A percentile compares a stretch with the other conserved stretches of the same genome.
Evolutionary conservation across 2,797 vertebrate genomes (phyloP).

Genomic region (Eidolon dupreanum): DNA sequence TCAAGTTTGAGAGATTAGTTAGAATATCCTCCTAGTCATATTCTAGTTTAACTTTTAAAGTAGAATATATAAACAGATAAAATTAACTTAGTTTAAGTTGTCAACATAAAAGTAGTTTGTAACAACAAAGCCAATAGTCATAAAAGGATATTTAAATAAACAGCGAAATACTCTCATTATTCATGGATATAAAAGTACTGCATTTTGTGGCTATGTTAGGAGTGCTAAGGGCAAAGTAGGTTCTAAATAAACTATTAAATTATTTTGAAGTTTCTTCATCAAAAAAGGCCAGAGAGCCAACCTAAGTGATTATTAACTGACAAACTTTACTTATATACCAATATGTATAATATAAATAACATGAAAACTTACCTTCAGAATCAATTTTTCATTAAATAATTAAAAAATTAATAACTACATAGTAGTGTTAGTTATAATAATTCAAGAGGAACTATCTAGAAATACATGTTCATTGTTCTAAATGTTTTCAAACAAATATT

Average conservation of each 20-base stretch:
- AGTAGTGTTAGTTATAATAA: neutral
- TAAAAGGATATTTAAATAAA: neutral
- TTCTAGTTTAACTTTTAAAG: conserved; percentile 9
- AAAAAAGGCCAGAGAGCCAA: neutral
- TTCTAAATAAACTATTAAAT: neutral
- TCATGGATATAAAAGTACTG: neutral
- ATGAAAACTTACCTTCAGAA: neutral
- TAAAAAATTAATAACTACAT: neutral
- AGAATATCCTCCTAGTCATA: neutral
- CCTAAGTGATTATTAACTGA: neutral
- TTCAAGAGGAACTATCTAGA: neutral
- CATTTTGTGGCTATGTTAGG: neutral
- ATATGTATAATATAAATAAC: neutral
- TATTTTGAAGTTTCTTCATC: neutral
- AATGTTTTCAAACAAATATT: neutral
- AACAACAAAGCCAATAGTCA: neutral
- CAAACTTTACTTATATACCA: neutral
- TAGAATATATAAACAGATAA: neutral
- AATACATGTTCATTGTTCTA: neutral
- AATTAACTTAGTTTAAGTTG: neutral
- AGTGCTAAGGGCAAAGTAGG: neutral
- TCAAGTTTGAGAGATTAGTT: neutral
- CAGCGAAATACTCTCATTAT: neutral
- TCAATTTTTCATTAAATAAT: neutral
- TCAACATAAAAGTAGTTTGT: neutral